Percentiles rank a stretch among this genome's conserved stretches.
phyloP scores from a whole-genome alignment of 1,140 invertebrate genomes.

The Anastatus disparis region DNA sequence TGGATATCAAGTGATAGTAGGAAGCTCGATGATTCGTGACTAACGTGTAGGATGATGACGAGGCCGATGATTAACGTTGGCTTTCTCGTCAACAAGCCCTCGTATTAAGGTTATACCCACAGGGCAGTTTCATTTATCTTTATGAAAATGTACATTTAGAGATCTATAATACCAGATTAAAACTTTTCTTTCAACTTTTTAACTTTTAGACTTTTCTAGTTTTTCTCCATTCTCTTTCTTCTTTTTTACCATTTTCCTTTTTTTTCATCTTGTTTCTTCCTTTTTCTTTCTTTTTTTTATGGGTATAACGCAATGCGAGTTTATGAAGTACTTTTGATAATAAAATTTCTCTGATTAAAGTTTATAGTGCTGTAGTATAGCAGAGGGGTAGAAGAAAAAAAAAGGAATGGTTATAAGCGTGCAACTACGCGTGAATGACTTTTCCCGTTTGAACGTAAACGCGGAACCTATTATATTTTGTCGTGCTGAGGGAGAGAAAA shows the following conservation, averaged over 20 bases:
- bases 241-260: not conserved
- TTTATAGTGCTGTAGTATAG: conserved; percentile 3
- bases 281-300: not conserved
- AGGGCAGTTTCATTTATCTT: not conserved
- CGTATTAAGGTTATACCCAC: not conserved
- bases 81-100: not conserved
- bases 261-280: conserved; percentile 1
- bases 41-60: no score
- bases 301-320: not conserved
- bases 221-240: no score
- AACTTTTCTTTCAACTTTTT: no score
- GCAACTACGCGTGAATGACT: not conserved
- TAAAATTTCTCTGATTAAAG: conserved; percentile 30
- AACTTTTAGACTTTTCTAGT: no score
- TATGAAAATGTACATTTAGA: conserved; percentile 2
- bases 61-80: not conserved
- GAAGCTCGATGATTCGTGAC: no score
- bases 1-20: no score
- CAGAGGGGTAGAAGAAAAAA: not conserved
- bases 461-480: not conserved
- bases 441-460: no score
- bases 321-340: conserved; percentile 11
- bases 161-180: no score
- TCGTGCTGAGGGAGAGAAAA: no score
- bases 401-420: not conserved